A percentile compares a stretch with the other conserved stretches of the same genome.
Conservation (phyloP, 2,888 invertebrate genomes). For the Leptinotarsa juncta region DNA sequence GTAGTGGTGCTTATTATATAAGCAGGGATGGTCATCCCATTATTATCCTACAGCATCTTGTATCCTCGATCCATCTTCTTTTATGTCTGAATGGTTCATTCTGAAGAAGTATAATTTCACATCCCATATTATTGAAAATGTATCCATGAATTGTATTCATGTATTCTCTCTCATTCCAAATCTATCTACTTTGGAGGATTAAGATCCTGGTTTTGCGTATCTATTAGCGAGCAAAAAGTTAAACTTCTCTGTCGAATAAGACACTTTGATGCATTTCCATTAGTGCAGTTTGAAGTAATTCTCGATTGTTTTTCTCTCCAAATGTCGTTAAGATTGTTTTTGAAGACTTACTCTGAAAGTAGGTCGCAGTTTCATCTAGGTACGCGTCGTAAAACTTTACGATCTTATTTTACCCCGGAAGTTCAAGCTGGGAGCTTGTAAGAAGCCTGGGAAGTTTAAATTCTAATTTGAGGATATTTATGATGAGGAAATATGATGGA, state of each 20-base stretch:
- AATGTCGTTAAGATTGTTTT: conserved; percentile 9
- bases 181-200: too few species aligned
- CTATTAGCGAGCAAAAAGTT: neutral
- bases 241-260: neutral
- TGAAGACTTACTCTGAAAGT: neutral
- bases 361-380: conserved; percentile 12
- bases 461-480: conserved; percentile 1
- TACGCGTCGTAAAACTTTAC: conserved; percentile 16
- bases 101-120: too few species aligned
- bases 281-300: neutral
- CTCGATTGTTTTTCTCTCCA: conserved; percentile 9
- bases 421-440: neutral
- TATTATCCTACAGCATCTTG: too few species aligned
- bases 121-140: too few species aligned
- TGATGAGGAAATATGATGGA: neutral
- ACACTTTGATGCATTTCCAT: neutral
- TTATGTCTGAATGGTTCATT: too few species aligned
- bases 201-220: too few species aligned
- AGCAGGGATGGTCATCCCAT: too few species aligned
- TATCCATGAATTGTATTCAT: too few species aligned
- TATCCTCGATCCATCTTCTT: too few species aligned
- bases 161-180: too few species aligned
- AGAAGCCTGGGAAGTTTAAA: neutral
- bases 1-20: too few species aligned
- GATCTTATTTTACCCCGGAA: conserved; percentile 1